Evolutionary conservation across 2,888 invertebrate species (phyloP).

Genomic region (Harmothoe impar): DNA sequence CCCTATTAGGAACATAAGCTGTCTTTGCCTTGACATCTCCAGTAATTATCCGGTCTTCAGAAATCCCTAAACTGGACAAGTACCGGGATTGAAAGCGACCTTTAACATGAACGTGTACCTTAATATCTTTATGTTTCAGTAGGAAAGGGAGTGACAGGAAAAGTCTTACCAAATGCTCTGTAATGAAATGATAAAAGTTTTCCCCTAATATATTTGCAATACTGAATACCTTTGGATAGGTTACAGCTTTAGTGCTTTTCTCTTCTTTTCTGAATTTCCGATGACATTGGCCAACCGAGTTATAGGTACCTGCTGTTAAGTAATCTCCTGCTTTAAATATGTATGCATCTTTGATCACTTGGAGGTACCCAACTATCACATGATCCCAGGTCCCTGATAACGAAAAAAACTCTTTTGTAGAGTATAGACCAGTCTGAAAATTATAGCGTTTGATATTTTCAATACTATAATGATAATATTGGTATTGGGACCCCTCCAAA

Average conservation of each 20-base stretch:
- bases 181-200: slow-evolving; percentile 47
- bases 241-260: neutral
- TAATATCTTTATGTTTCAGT: slow-evolving; percentile 51
- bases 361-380: neutral
- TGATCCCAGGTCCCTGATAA: neutral
- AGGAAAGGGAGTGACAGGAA: slow-evolving; percentile 49
- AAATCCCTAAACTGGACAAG: neutral
- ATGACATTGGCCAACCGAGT: neutral
- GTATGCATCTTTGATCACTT: neutral
- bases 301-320: neutral
- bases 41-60: neutral
- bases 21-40: neutral
- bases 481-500: neutral
- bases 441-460: neutral
- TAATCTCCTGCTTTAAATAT: neutral
- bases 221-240: slow-evolving; percentile 61
- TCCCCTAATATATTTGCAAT: slow-evolving; percentile 62
- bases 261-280: neutral
- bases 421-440: neutral
- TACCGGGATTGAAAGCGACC: neutral
- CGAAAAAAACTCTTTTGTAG: neutral
- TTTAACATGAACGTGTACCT: slow-evolving; percentile 25
- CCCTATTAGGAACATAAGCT: slow-evolving; percentile 2
- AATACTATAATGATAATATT: neutral
- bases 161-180: slow-evolving; percentile 62